Percentiles rank a stretch among this genome's conserved stretches.
phyloP scores from a whole-genome alignment of 2,797 vertebrate species.

The Poecile montanus region DNA sequence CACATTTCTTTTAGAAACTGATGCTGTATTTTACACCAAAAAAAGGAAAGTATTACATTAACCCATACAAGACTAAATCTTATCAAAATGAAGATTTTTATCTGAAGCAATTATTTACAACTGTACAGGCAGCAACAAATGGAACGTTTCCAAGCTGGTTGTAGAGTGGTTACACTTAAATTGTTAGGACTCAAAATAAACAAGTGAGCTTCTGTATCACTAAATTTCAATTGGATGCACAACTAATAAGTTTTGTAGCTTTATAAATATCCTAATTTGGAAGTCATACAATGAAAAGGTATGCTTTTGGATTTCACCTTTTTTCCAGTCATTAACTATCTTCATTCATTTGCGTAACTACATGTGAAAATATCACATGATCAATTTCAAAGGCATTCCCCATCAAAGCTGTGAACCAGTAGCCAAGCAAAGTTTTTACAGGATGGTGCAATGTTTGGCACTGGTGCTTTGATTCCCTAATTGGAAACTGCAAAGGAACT shows the following conservation, averaged over 20 bases:
- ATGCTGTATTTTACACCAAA: background rate
- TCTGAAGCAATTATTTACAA: background rate
- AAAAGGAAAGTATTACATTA: background rate
- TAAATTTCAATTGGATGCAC: background rate
- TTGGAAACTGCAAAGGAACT: background rate
- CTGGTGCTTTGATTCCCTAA: background rate
- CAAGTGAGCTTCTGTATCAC: background rate
- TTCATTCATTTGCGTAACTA: background rate
- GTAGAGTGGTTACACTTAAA: background rate
- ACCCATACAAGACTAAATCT: background rate
- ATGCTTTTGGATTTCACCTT: background rate
- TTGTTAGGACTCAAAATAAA: background rate
- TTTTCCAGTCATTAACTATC: background rate
- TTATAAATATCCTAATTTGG: background rate
- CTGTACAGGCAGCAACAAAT: background rate
- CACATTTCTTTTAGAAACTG: background rate
- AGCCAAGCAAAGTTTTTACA: background rate
- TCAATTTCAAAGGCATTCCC: background rate
- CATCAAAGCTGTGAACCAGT: background rate
- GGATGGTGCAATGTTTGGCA: background rate
- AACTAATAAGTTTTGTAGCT: background rate
- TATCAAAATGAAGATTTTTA: background rate
- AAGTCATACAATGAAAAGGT: background rate
- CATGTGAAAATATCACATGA: background rate
- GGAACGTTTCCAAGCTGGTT: background rate